phyloP scores from a whole-genome alignment of 2,888 invertebrate genomes.

The Leucophenga montana region DNA sequence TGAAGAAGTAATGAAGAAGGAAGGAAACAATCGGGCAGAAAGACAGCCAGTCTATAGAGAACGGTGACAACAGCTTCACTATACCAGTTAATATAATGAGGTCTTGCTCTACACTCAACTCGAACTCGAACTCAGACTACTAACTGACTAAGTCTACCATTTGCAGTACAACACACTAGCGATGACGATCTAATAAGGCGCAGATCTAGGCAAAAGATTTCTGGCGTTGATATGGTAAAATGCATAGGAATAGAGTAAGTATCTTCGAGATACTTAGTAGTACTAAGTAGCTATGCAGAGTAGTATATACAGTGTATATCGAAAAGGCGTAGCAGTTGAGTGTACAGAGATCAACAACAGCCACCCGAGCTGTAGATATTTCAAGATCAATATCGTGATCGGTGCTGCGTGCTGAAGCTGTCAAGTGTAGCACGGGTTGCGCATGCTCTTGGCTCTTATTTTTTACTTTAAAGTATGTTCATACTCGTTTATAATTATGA shows the following conservation, averaged over 20 bases:
- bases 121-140: neutral
- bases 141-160: no score
- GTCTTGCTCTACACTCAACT: conserved; percentile 7
- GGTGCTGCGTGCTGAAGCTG: conserved; percentile 65
- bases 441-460: conserved; percentile 35
- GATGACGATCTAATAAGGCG: conserved; percentile 45
- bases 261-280: no score
- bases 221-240: conserved; percentile 57
- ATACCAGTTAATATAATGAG: conserved; percentile 26
- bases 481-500: neutral
- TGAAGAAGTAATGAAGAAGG: neutral
- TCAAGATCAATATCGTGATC: conserved; percentile 42
- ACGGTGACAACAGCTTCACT: conserved; percentile 9
- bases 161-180: neutral
- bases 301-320: conserved; percentile 8
- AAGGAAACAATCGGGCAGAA: neutral
- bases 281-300: conserved; percentile 8
- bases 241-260: conserved; percentile 11
- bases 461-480: neutral
- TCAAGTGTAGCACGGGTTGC: conserved; percentile 49
- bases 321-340: conserved; percentile 12
- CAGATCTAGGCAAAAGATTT: conserved; percentile 38
- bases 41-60: neutral
- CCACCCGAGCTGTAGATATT: conserved; percentile 6
- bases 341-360: neutral